Conservation (phyloP, 2,797 vertebrate species). For the Enteromius fasciolatus region DNA sequence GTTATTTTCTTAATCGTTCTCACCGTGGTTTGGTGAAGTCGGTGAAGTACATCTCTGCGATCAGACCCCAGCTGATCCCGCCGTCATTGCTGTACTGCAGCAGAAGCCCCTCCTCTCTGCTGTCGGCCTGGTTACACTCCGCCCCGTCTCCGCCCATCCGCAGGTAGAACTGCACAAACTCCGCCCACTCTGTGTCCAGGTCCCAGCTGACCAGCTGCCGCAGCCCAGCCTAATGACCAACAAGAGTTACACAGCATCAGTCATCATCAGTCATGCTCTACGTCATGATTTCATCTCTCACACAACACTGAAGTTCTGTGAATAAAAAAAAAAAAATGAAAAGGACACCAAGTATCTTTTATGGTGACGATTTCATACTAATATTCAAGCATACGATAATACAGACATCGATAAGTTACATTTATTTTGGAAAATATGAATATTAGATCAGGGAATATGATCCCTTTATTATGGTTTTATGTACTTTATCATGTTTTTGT, state of each 20-base stretch:
- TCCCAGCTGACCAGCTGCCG: conserved; percentile 95
- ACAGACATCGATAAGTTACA: background rate
- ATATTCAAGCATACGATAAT: background rate
- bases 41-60: conserved; percentile 99
- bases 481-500: background rate
- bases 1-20: background rate
- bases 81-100: conserved; percentile 96
- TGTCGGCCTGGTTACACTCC: conserved; percentile 93
- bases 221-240: conserved; percentile 84
- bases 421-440: background rate
- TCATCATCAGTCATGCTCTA: background rate
- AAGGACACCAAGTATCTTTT: background rate
- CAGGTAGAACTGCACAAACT: conserved; percentile 99
- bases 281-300: background rate
- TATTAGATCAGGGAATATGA: background rate
- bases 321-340: background rate
- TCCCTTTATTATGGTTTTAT: background rate
- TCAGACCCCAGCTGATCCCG: conserved; percentile 94
- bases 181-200: conserved; percentile 96
- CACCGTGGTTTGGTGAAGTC: conserved; percentile 96
- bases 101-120: conserved; percentile 93
- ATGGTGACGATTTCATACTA: background rate
- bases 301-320: background rate
- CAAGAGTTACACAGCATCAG: background rate
- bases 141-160: conserved; percentile 91